phyloP scores from a whole-genome alignment of 2,113 vertebrate genomes.

The Callocephalon fimbriatum region DNA sequence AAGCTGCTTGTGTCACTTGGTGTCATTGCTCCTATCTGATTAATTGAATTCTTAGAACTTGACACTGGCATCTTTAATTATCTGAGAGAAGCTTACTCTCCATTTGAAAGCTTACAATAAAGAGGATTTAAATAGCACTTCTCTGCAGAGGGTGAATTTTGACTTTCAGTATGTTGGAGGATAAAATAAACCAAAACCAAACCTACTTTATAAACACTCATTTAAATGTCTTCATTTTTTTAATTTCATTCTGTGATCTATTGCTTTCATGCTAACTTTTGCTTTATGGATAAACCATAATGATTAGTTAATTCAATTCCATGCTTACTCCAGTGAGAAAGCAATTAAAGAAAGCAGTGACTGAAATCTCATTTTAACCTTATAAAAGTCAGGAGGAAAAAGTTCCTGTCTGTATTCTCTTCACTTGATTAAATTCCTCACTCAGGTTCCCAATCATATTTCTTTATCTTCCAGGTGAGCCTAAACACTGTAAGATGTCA shows the following conservation, averaged over 20 bases:
- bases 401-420: background rate
- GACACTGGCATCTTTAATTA: background rate
- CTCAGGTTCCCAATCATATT: background rate
- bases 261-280: background rate
- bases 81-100: background rate
- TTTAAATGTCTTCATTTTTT: background rate
- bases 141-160: background rate
- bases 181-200: background rate
- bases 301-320: background rate
- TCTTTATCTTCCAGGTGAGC: conserved; percentile 72
- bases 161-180: background rate
- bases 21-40: background rate
- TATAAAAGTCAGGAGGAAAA: background rate
- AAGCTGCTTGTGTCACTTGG: background rate
- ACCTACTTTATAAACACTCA: background rate
- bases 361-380: background rate
- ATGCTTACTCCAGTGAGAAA: background rate
- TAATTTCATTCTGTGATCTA: background rate
- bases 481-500: conserved; percentile 66
- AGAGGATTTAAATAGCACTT: background rate
- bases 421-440: background rate
- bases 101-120: background rate
- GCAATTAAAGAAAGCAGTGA: background rate
- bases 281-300: background rate
- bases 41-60: background rate